Conservation (phyloP, 2,888 invertebrate species). For the Dicranocentrus wangi region DNA sequence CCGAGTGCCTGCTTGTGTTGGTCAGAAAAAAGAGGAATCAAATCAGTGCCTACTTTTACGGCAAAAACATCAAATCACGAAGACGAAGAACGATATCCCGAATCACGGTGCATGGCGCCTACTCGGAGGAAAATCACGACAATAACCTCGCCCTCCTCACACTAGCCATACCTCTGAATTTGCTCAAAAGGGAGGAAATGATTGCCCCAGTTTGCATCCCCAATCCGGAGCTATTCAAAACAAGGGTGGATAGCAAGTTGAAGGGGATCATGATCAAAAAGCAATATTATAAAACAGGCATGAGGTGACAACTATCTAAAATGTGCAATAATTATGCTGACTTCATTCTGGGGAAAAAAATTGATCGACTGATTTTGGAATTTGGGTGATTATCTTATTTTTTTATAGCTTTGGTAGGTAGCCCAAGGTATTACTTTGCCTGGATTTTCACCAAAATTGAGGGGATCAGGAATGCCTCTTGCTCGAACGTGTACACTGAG, state of each 20-base stretch:
- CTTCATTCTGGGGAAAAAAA: background rate
- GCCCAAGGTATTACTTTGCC: conserved; percentile 52
- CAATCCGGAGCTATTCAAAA: conserved; percentile 32
- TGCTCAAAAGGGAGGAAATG: conserved; percentile 2
- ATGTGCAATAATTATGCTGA: background rate
- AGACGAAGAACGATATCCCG: conserved; percentile 13
- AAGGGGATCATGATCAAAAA: conserved; percentile 37
- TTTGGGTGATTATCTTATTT: too few species aligned
- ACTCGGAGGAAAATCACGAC: conserved; percentile 30
- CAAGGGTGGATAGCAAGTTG: conserved; percentile 23
- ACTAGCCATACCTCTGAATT: conserved; percentile 25
- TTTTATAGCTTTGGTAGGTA: conserved; percentile 44
- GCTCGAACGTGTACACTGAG: conserved; percentile 51
- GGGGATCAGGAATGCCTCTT: conserved; percentile 23
- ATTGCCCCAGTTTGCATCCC: conserved; percentile 38
- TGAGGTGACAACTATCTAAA: conserved; percentile 1
- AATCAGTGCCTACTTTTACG: conserved; percentile 40
- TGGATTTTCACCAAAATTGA: conserved; percentile 20
- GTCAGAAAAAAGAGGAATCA: conserved; percentile 23
- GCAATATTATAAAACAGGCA: conserved; percentile 41
- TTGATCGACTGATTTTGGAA: background rate
- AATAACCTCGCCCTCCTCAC: conserved; percentile 52
- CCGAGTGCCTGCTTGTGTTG: background rate
- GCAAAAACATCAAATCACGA: conserved; percentile 7
- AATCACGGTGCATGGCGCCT: conserved; percentile 29